Evolutionary conservation across 2,888 invertebrate species (phyloP).

Genomic region (Anorthoa munda): DNA sequence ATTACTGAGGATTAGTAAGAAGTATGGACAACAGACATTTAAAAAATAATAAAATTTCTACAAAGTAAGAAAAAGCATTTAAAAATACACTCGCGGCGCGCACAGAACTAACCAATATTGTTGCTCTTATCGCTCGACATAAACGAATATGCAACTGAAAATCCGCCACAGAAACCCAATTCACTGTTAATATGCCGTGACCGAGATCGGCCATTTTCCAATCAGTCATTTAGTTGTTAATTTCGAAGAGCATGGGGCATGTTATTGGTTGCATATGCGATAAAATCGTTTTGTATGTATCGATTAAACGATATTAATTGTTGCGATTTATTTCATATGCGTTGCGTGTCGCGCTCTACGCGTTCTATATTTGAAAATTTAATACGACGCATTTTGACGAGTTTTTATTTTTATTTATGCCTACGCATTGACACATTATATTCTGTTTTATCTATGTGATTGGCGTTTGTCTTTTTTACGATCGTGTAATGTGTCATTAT

Average conservation of each 20-base stretch:
- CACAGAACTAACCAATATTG: slow-evolving; percentile 75
- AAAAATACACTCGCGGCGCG: slow-evolving; percentile 66
- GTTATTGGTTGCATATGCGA: slow-evolving; percentile 84
- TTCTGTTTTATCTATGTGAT: slow-evolving; percentile 28
- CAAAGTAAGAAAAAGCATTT: slow-evolving; percentile 51
- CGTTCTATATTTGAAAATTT: slow-evolving; percentile 66
- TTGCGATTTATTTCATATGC: slow-evolving; percentile 68
- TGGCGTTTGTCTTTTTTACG: slow-evolving; percentile 25
- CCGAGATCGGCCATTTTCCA: slow-evolving; percentile 86
- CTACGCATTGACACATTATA: slow-evolving; percentile 14
- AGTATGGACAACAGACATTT: background rate
- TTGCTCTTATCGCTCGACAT: slow-evolving; percentile 82
- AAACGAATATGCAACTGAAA: slow-evolving; percentile 80
- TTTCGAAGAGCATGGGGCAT: slow-evolving; percentile 89
- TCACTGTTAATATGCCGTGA: slow-evolving; percentile 89
- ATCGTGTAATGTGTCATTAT: slow-evolving; percentile 17
- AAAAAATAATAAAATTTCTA: slow-evolving; percentile 28
- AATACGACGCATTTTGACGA: slow-evolving; percentile 19
- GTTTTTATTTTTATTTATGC: slow-evolving; percentile 12
- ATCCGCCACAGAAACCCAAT: slow-evolving; percentile 89
- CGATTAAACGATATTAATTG: slow-evolving; percentile 79
- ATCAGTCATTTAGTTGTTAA: slow-evolving; percentile 90
- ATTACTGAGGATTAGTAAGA: background rate
- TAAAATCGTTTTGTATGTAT: slow-evolving; percentile 76
- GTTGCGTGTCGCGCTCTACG: slow-evolving; percentile 61